phyloP scores from a whole-genome alignment of 2,888 invertebrate genomes.

The Eurytoma californica region DNA sequence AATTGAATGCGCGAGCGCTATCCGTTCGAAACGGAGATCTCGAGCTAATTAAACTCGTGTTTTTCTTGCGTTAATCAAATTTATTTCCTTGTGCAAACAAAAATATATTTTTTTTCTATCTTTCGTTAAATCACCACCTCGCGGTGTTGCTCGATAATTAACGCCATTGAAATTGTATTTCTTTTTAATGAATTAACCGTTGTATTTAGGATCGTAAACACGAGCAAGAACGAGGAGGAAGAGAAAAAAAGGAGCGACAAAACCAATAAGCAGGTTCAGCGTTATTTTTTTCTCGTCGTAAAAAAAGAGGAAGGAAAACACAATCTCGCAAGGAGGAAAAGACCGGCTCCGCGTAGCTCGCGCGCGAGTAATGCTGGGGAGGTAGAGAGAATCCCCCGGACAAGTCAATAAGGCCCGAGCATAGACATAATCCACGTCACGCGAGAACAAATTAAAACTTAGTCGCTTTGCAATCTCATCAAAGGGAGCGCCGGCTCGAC shows the following conservation, averaged over 20 bases:
- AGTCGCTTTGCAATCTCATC: constrained; percentile 70
- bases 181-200: neutral
- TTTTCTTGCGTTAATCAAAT: too few species aligned
- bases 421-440: constrained; percentile 68
- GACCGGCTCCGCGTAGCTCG: neutral
- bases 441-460: constrained; percentile 69
- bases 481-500: constrained; percentile 59
- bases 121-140: too few species aligned
- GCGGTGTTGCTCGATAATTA: neutral
- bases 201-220: neutral
- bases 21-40: too few species aligned
- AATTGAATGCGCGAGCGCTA: neutral
- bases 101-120: too few species aligned
- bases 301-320: neutral
- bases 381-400: constrained; percentile 30
- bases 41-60: too few species aligned
- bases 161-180: neutral
- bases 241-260: neutral
- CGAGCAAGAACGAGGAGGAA: neutral
- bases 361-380: neutral
- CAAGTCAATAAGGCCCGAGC: constrained; percentile 60
- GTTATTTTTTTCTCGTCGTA: constrained; percentile 7
- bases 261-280: neutral
- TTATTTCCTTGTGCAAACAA: too few species aligned
- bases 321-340: neutral